Percentiles rank a stretch among this genome's conserved stretches.
Evolutionary conservation across 2,113 vertebrate genomes (phyloP).

Genomic region (Nothoprocta pentlandii): DNA sequence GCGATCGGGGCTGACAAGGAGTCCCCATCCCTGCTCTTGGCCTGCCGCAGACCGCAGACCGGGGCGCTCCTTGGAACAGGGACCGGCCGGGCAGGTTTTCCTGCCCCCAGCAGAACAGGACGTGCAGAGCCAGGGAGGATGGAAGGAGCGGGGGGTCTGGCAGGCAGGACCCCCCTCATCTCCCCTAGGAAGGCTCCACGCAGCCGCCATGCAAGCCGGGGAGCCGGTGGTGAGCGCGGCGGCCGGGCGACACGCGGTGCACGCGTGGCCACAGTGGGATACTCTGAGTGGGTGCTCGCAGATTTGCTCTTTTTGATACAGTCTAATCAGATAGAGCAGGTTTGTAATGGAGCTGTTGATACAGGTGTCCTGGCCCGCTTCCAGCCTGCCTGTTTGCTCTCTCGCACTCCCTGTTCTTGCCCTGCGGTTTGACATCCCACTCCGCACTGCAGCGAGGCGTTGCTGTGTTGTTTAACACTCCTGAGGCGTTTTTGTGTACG

Average conservation of each 20-base stretch:
- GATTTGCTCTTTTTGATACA: no score
- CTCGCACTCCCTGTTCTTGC: background rate
- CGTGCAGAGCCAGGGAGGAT: background rate
- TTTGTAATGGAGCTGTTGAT: background rate
- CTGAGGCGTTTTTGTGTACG: background rate
- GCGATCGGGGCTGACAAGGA: background rate
- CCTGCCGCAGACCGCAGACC: no score
- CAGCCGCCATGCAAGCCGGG: background rate
- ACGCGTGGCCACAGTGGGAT: no score
- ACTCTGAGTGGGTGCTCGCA: no score
- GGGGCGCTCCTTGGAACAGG: background rate
- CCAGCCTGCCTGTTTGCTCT: background rate
- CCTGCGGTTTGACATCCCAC: background rate
- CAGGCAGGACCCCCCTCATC: background rate
- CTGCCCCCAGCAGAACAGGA: background rate
- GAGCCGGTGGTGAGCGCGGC: no score
- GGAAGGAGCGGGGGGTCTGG: accelerated
- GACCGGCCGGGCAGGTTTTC: constrained; percentile 55
- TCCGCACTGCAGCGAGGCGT: background rate
- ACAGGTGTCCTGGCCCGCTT: background rate
- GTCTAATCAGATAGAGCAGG: no score
- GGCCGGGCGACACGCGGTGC: no score
- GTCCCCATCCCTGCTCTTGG: background rate
- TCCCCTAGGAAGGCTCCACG: background rate
- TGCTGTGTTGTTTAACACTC: background rate